Evolutionary conservation across 2,888 invertebrate species (phyloP).

Genomic region (Catocala fraxini): DNA sequence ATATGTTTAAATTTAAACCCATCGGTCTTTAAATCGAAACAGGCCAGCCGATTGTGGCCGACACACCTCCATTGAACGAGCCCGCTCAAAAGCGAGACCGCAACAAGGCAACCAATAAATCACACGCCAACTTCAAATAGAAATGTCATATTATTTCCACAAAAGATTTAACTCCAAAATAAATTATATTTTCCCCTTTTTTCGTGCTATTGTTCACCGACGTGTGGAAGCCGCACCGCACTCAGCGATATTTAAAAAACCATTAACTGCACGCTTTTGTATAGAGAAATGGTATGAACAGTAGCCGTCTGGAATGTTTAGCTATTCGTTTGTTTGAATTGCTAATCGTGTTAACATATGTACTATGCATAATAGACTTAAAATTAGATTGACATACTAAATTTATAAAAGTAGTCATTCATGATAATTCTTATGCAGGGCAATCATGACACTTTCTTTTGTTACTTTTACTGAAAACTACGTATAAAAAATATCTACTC

Average conservation of each 20-base stretch:
- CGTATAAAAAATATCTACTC: too few relatives aligned
- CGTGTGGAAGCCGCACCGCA: constrained; percentile 82
- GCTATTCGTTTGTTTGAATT: constrained; percentile 52
- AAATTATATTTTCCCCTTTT: constrained; percentile 86
- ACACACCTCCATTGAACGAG: constrained; percentile 67
- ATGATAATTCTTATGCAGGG: too few relatives aligned
- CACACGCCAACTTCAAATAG: constrained; percentile 86
- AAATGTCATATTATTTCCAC: constrained; percentile 88
- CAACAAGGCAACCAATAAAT: constrained; percentile 85
- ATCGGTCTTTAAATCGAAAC: constrained; percentile 65
- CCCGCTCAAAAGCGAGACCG: constrained; percentile 65
- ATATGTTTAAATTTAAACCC: constrained; percentile 28
- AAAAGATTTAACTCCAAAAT: constrained; percentile 89
- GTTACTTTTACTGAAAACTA: too few relatives aligned
- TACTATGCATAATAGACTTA: constrained; percentile 15
- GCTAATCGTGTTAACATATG: constrained; percentile 37
- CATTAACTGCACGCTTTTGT: constrained; percentile 85
- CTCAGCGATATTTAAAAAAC: constrained; percentile 85
- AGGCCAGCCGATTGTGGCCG: constrained; percentile 62
- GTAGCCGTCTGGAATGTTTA: constrained; percentile 49
- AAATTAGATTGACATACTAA: constrained; percentile 26
- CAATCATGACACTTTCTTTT: too few relatives aligned
- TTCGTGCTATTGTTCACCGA: constrained; percentile 81
- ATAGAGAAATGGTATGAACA: constrained; percentile 59
- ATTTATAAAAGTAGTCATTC: not conserved